Evolutionary conservation across 2,113 vertebrate species (phyloP), one percentile per base, ranked within the genome.

Genomic region (Apodemus speciosus): DNA sequence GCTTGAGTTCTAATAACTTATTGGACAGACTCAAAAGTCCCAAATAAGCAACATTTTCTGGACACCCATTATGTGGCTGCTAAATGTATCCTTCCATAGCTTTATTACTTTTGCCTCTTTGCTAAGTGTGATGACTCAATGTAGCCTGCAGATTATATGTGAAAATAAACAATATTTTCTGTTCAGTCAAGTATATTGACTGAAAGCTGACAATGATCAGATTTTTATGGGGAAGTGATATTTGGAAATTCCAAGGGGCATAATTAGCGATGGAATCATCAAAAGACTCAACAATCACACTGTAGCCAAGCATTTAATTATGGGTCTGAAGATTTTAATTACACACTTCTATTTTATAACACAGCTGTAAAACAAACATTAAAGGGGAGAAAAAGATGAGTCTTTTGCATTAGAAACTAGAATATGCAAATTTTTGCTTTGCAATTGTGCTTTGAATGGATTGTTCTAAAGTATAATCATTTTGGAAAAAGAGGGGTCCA

Each of bases 301-400:
- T 90, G 76, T 49, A 90, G 83, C 90, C 76, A 23, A 92, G 89
- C 81, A 95, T 93, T 96, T 97, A 98, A 98, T 98, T 98, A 98
- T 96, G 77, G 85, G 95, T 76, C 76, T 95, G 91, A 96, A 53
- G 62, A 91, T 97, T 98, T 98, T 98, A 98, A 98, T 98, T 98
- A 98, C 66, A 96, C 95, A 94, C 21, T 91, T 84, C 69, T 92
- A 75, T 97, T 89, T 98, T 97, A 96, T 11, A 43, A 89, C 96
- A 94, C 96, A 97, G 96, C 96, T 97, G 64, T 97, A 96, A 95
- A 97, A 94, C 90, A 97, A 97, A 96, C 80, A 95, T 97, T 92
- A 95, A 97, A 97, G 72, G 32, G 49, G 58, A 58, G 56, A 89
- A 86, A 96, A 94, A 90, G 90, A 95, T 79, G 93, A 91, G 56